Conservation (phyloP, 2,797 vertebrate genomes). For the Centroberyx gerrardi region DNA sequence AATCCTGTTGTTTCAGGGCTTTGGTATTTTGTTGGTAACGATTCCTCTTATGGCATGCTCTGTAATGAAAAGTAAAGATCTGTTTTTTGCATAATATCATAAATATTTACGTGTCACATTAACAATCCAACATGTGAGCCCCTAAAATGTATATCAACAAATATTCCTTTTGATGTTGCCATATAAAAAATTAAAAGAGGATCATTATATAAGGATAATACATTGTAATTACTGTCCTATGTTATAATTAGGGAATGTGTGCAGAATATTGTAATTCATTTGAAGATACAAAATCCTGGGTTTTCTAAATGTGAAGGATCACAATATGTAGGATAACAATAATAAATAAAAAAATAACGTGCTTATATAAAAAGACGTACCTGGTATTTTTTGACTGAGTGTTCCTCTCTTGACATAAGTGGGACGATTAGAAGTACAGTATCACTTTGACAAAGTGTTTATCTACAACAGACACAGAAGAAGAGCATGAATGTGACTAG, state of each 20-base stretch:
- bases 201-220: neutral
- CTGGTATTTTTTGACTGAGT: slow-evolving; percentile 3
- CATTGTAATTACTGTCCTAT: neutral
- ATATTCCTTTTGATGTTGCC: slow-evolving; percentile 9
- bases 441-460: slow-evolving; percentile 45
- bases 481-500: slow-evolving; percentile 33
- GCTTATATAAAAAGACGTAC: neutral
- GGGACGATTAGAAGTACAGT: slow-evolving; percentile 24
- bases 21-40: slow-evolving; percentile 10
- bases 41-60: neutral
- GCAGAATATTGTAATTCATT: neutral
- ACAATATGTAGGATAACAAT: neutral
- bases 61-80: neutral
- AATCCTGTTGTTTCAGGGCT: slow-evolving; percentile 7
- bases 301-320: neutral
- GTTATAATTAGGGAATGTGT: neutral
- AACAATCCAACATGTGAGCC: neutral
- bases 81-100: neutral
- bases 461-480: slow-evolving; percentile 17
- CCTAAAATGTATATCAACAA: neutral
- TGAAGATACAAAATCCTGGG: neutral
- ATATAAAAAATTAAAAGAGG: slow-evolving; percentile 5
- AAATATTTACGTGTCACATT: neutral
- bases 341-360: neutral
- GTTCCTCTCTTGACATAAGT: slow-evolving; percentile 11